Conservation (phyloP, 2,113 vertebrate species). For the Menidia beryllina region DNA sequence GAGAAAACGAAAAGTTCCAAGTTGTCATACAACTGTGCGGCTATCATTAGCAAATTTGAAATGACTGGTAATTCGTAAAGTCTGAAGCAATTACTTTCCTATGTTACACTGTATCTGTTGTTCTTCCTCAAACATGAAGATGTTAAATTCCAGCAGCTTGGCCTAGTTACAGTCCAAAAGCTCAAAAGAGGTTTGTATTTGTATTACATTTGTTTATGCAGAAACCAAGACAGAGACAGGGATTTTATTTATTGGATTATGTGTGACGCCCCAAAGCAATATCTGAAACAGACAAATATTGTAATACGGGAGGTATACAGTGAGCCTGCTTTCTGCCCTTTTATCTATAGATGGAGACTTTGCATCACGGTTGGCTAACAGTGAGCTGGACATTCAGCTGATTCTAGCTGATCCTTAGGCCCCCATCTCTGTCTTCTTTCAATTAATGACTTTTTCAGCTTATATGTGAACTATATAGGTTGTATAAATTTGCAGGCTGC, state of each 20-base stretch:
- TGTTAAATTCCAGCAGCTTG: slow-evolving; percentile 64
- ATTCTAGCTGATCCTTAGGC: slow-evolving; percentile 54
- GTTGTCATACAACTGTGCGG: slow-evolving; percentile 55
- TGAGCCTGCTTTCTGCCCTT: neutral
- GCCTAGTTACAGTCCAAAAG: slow-evolving; percentile 43
- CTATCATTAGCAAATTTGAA: slow-evolving; percentile 61
- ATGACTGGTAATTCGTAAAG: slow-evolving; percentile 50
- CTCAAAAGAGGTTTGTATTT: slow-evolving; percentile 57
- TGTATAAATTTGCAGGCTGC: neutral
- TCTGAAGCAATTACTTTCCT: neutral
- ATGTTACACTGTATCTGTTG: slow-evolving; percentile 43
- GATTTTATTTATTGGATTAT: neutral
- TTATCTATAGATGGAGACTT: slow-evolving; percentile 57
- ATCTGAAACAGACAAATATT: neutral
- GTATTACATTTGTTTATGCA: neutral
- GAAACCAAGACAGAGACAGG: neutral
- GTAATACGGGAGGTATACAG: neutral
- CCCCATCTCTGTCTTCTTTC: slow-evolving; percentile 18
- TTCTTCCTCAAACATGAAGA: slow-evolving; percentile 59
- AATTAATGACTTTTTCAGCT: neutral
- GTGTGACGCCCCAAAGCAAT: neutral
- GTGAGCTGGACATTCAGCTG: slow-evolving; percentile 52
- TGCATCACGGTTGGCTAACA: slow-evolving; percentile 32
- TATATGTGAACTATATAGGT: neutral
- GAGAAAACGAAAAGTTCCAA: slow-evolving; percentile 38